phyloP scores from a whole-genome alignment of 2,888 invertebrate genomes.

The Stenotaenia linearis region DNA sequence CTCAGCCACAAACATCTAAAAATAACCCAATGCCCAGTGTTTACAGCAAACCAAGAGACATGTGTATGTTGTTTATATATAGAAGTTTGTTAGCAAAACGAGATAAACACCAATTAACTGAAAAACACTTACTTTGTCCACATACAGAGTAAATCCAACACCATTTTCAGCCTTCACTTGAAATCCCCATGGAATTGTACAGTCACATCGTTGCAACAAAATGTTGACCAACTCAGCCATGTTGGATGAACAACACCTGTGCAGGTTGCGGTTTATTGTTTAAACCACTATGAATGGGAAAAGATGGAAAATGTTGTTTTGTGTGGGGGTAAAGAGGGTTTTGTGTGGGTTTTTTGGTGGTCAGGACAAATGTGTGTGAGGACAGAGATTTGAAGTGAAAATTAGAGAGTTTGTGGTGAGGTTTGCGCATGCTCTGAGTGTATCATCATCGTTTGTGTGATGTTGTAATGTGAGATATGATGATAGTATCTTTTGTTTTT shows the following conservation, averaged over 20 bases:
- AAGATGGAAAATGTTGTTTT: neutral
- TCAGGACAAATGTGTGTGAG: neutral
- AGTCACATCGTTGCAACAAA: constrained; percentile 33
- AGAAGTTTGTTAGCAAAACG: no score
- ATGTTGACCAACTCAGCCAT: constrained; percentile 31
- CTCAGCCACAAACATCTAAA: neutral
- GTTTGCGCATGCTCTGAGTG: neutral
- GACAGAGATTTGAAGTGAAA: neutral
- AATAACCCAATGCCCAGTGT: neutral
- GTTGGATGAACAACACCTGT: neutral
- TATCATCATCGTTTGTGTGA: neutral
- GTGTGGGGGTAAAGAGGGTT: neutral
- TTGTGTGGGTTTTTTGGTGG: neutral
- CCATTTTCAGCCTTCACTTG: constrained; percentile 7
- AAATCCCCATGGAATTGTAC: constrained; percentile 33
- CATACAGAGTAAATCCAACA: neutral
- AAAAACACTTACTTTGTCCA: neutral
- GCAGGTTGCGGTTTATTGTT: neutral
- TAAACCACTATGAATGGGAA: neutral
- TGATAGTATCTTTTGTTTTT: neutral
- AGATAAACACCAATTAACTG: no score
- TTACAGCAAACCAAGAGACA: neutral
- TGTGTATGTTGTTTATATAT: neutral
- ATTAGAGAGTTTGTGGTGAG: neutral
- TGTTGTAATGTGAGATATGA: neutral